Percentiles rank a stretch among this genome's conserved stretches.
These are phyloP conservation scores for Callipepla californica DNA, from an alignment of 2,113 vertebrate genomes.

Conservation along the genomic window DNA sequence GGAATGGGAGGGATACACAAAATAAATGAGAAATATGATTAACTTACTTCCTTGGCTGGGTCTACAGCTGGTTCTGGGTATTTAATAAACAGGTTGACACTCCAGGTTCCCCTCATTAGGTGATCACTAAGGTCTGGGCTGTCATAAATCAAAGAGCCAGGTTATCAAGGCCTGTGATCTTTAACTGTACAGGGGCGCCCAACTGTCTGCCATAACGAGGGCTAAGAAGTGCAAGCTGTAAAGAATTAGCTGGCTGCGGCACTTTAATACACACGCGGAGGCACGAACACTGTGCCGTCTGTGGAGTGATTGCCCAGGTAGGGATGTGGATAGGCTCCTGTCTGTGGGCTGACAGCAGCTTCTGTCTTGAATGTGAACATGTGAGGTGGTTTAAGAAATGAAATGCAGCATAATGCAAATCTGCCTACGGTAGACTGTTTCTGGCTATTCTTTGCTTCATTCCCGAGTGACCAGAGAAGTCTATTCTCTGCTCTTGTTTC, in stretches of 20 bases:
- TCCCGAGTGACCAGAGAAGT: background rate
- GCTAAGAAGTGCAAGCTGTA: conserved; percentile 87
- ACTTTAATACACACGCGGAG: background rate
- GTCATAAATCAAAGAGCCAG: conserved; percentile 94
- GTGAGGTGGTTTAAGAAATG: background rate
- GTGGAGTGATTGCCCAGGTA: background rate
- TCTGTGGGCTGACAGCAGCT: background rate
- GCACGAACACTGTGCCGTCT: background rate
- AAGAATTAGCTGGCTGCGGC: conserved; percentile 84
- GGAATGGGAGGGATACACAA: conserved; percentile 45
- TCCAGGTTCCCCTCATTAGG: conserved; percentile 95
- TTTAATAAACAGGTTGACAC: conserved; percentile 99
- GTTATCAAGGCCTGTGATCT: conserved; percentile 98
- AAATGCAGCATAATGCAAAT: background rate
- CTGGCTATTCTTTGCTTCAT: fast-evolving
- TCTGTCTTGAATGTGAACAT: background rate
- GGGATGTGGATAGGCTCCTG: background rate
- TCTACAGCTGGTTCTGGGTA: conserved; percentile 93
- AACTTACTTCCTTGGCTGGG: conserved; percentile 75
- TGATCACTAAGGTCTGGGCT: conserved; percentile 84
- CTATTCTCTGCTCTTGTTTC: background rate
- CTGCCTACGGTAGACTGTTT: background rate
- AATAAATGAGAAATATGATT: conserved; percentile 84
- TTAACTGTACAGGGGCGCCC: conserved; percentile 94
- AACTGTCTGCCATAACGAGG: conserved; percentile 90